Evolutionary conservation across 92 coral and sea anemone species (phyloP).

Genomic region (Blastomussa wellsi): DNA sequence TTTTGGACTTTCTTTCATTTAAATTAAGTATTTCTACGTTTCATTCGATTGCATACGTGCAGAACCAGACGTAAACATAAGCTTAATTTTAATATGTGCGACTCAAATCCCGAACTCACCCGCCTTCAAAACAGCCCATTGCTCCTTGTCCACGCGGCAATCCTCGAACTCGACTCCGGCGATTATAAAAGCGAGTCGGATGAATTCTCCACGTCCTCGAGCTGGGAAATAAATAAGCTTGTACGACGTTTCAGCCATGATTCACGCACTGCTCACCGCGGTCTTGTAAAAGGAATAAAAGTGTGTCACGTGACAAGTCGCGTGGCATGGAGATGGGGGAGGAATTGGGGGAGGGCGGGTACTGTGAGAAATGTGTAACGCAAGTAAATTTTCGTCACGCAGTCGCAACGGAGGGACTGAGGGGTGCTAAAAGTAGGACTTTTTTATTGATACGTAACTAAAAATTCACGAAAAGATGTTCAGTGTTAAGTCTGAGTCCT

Average conservation of each 20-base stretch:
- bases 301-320: neutral
- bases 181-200: conserved; percentile 11
- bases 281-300: neutral
- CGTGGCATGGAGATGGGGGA: neutral
- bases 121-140: conserved; percentile 7
- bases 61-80: neutral
- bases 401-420: too few relatives aligned
- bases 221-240: conserved; percentile 7
- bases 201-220: conserved; percentile 30
- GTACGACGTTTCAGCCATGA: conserved; percentile 8
- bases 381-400: neutral
- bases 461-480: too few relatives aligned
- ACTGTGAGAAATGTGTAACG: neutral
- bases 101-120: neutral
- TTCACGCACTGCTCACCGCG: neutral
- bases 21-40: neutral
- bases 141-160: neutral
- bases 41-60: neutral
- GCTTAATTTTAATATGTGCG: too few relatives aligned
- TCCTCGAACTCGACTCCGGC: conserved; percentile 27
- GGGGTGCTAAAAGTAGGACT: too few relatives aligned
- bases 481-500: too few relatives aligned
- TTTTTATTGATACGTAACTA: too few relatives aligned
- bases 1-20: too few relatives aligned
- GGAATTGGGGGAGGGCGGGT: neutral